Base-by-base conservation (phyloP, 2,888 invertebrate genomes). In the Lasioglossum lativentre region DNA sequence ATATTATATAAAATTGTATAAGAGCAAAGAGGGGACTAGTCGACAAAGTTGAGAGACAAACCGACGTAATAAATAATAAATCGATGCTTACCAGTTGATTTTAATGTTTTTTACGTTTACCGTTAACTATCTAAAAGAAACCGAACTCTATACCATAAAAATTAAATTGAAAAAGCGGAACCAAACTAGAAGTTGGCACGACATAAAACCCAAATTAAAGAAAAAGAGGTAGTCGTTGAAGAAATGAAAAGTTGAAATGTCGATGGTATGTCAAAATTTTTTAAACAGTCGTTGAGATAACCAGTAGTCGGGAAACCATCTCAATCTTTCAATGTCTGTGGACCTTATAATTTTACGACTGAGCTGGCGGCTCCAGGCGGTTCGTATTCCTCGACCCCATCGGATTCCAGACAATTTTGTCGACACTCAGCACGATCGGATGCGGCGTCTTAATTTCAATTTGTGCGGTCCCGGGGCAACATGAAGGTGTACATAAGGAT, bases 401-500 rank as follows among this genome's bases (percentile, higher is more conserved):
- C 75, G 72, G 75, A 86, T 86, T 78, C 82, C 86, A 27, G 6
- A 66, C 38, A 75, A 86, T 76, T 78, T 81, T 82, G 56, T 27
- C 72, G 56, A 68, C 78, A 75, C 74, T 77, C 52, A 40, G 75
- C 34, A 52, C 75, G 75, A 73, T 74, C 80, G 75, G 75, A 73
- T 80, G 86, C 80, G 86, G 81, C 80, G 73, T 84, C 78, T 87
- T 84, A 83, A 90, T 91, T 90, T 90, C 90, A 90, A 90, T 90
- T 91, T 86, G 82, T 72, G 71, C 80, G 63, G 82, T 71, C 56
- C 71, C 74, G 74, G 73, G 75, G 78, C 73, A 84, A 83, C 87
- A 78, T 72, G 85, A 85, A 86, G 88, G 82, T 80, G 86, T 83
- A 84, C 88, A 80, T 87, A 90, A 91, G 92, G 92, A 91, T 92